phyloP scores from a whole-genome alignment of 2,888 invertebrate genomes.

The Aethes cnicana region DNA sequence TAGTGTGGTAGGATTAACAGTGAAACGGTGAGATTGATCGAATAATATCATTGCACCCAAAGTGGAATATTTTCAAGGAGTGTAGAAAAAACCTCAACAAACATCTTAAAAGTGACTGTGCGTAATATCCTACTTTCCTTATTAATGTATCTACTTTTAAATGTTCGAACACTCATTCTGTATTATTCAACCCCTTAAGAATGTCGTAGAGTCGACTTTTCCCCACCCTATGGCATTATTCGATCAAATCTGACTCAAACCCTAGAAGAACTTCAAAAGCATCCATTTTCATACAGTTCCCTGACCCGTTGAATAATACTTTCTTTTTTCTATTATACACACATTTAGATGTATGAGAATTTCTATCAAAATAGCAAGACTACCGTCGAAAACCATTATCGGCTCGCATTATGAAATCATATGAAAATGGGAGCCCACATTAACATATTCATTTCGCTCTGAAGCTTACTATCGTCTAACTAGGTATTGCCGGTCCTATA shows the following conservation, averaged over 20 bases:
- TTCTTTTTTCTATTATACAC: too few species aligned
- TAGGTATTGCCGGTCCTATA: slow-evolving; percentile 49
- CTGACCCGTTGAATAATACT: too few species aligned
- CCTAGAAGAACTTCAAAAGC: slow-evolving; percentile 43
- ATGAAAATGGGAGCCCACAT: too few species aligned
- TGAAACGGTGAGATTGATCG: slow-evolving; percentile 52
- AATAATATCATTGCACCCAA: slow-evolving; percentile 64
- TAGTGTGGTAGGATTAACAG: slow-evolving; percentile 62
- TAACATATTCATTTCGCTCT: slow-evolving; percentile 47
- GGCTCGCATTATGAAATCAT: too few species aligned
- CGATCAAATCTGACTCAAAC: slow-evolving; percentile 53
- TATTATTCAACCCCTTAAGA: not conserved
- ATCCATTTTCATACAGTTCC: too few species aligned
- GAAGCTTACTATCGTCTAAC: slow-evolving; percentile 53
- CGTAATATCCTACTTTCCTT: slow-evolving; percentile 7
- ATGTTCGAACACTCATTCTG: too few species aligned
- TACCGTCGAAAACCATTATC: too few species aligned
- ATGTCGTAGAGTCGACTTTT: too few species aligned
- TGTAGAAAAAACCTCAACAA: not conserved
- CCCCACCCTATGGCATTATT: slow-evolving; percentile 59
- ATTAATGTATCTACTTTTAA: not conserved
- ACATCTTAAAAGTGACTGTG: slow-evolving; percentile 8
- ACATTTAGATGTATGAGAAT: too few species aligned
- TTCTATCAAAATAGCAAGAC: too few species aligned
- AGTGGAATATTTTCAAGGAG: too few species aligned